Conservation (phyloP, 1,140 invertebrate genomes). For the Ditylenchus dipsaci region DNA sequence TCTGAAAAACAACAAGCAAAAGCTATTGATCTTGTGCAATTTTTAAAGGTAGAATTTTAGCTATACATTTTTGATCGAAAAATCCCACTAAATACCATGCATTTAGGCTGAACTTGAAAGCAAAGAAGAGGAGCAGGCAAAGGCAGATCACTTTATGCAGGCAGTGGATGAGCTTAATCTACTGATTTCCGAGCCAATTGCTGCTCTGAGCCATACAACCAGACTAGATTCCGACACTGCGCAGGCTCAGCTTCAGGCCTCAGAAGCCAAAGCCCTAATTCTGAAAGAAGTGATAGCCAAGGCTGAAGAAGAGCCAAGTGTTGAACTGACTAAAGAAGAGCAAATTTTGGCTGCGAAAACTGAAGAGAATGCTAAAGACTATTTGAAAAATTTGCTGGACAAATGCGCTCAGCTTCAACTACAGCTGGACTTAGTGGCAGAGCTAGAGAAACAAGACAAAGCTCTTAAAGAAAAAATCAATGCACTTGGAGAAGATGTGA, state of each 20-base stretch:
- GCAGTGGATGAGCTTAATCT: neutral
- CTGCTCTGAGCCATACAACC: no score
- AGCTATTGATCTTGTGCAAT: no score
- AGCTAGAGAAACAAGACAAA: constrained; percentile 3
- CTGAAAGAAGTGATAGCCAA: neutral
- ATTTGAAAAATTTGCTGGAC: constrained; percentile 8
- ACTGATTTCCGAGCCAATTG: neutral
- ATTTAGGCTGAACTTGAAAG: neutral
- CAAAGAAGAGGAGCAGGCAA: neutral
- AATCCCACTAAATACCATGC: no score
- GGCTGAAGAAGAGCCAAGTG: neutral
- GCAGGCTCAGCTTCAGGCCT: neutral
- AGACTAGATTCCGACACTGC: no score
- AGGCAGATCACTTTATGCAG: neutral
- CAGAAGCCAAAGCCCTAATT: neutral
- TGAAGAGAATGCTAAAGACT: constrained; percentile 9
- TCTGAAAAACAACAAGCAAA: no score
- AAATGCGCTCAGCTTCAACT: constrained; percentile 12
- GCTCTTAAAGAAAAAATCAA: constrained; percentile 4
- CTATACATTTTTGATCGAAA: neutral
- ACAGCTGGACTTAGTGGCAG: constrained; percentile 14
- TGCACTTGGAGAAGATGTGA: constrained; percentile 3
- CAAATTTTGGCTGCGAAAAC: neutral
- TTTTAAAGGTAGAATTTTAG: no score
- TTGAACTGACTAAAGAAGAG: constrained; percentile 8